Evolutionary conservation across 2,888 invertebrate genomes (phyloP).

Genomic region (Gasteruption jaculator): DNA sequence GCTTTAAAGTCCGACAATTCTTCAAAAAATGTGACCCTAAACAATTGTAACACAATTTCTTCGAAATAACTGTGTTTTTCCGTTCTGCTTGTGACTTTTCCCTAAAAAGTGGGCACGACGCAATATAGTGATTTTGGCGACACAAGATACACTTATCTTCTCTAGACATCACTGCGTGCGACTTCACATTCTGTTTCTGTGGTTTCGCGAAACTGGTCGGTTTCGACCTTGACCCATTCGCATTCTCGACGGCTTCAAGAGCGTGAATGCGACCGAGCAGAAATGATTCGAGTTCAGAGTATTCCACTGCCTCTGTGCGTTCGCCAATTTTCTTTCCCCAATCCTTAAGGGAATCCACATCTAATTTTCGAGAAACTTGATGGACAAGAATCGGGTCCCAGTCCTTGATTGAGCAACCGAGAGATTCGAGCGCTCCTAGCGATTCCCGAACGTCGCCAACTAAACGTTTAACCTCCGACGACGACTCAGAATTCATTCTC

Average conservation of each 20-base stretch:
- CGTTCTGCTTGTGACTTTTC: constrained; percentile 1
- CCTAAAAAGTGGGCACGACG: background rate
- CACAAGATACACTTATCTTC: background rate
- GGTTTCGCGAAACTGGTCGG: background rate
- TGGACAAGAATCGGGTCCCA: background rate
- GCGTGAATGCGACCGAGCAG: background rate
- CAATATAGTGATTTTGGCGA: background rate
- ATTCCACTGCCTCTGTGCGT: background rate
- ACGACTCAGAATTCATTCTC: too few species aligned
- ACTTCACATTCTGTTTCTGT: too few species aligned
- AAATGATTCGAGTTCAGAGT: background rate
- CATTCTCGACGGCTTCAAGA: constrained; percentile 6
- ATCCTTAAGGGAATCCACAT: background rate
- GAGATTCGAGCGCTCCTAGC: background rate
- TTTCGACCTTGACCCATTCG: background rate
- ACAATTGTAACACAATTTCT: too few species aligned
- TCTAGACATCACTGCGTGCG: background rate
- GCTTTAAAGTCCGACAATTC: too few species aligned
- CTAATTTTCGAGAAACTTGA: background rate
- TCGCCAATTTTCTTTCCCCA: constrained; percentile 5
- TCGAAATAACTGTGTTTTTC: too few species aligned
- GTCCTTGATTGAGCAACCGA: background rate
- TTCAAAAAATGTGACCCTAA: constrained; percentile 1
- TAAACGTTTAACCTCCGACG: constrained; percentile 1
- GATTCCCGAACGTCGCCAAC: background rate